A percentile compares a stretch with the other conserved stretches of the same genome.
Evolutionary conservation across 2,113 vertebrate genomes (phyloP).

Genomic region (Microcebus ravelobensis): DNA sequence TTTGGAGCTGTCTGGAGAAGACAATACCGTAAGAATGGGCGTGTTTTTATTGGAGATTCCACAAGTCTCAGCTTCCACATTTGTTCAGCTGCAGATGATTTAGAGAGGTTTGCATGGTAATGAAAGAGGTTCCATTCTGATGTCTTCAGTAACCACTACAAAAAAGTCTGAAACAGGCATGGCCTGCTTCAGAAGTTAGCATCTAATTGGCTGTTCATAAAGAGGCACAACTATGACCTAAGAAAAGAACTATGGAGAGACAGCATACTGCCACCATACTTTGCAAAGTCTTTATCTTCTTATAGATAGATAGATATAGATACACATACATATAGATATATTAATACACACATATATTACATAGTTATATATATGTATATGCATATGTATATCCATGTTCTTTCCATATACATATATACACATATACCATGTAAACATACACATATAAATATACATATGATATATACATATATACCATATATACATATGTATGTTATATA

Average conservation of each 20-base stretch:
- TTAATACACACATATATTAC: not conserved
- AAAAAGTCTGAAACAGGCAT: not conserved
- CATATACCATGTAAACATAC: not conserved
- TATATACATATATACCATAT: not conserved
- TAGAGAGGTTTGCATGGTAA: not conserved
- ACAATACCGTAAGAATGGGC: not conserved
- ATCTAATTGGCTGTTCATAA: not conserved
- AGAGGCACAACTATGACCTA: not conserved
- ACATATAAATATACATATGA: not conserved
- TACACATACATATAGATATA: not conserved
- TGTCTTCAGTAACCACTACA: not conserved
- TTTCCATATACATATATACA: not conserved
- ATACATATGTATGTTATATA: not conserved
- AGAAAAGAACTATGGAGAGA: not conserved
- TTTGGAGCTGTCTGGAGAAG: not conserved
- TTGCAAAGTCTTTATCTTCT: not conserved
- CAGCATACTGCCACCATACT: not conserved
- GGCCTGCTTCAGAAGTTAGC: not conserved
- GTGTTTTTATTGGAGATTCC: not conserved
- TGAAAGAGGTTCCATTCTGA: not conserved
- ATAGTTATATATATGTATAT: not conserved
- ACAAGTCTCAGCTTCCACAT: not conserved
- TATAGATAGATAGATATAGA: not conserved
- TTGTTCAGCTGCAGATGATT: conserved; percentile 28
- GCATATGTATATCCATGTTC: not conserved